Base-by-base conservation (phyloP, 1,140 invertebrate genomes). In the Paracyclopina nana region DNA sequence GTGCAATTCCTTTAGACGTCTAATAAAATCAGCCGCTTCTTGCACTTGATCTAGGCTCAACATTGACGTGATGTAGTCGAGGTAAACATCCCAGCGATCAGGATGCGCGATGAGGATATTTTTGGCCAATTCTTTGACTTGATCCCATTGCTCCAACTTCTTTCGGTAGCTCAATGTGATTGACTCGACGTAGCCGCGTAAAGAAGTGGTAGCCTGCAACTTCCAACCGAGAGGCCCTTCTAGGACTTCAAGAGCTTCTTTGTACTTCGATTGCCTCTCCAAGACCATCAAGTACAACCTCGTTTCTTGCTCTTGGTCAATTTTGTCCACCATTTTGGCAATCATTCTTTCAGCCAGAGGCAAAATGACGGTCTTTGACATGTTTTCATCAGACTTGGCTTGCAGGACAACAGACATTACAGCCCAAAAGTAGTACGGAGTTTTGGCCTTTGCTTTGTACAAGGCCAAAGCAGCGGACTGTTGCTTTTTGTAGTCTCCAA, bases 401-500 rank as follows among this genome's bases (percentile, higher is more conserved):
- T 50, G 27, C 20, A 30, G 18, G 25, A 53, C 48, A 12, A 46
- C 22, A 2, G 12, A 45, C 27, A 58, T 31, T 27, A 54, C 27
- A 51, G 82, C 81, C 92, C 91, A 97, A 64, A 92, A 94, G 62
- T 91, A 94, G 65, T 96, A 97, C 0, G 87, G 88, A 64, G 87
- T 92, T 65, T 94, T 95, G 24, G 82, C 79, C 61, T 79, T 79
- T 25, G 54, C 46, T 68, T 88, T 92, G 61, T 90, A 94, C 4
- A 97, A 69, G 18, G 73, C 71, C 69, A 94, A 74, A 1, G 91
- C 91, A 6, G 79, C 78, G 53, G 79, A 72, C 59, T 95, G 84
- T 61, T 96, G 91, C 24, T 83, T 79, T 60, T 85, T 84, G 59
- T 83, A 90, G 65, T 95, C 79, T 6, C 77, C 77, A 12, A 91